These are phyloP conservation scores for Rhinoderma darwinii DNA, from an alignment of 2,113 vertebrate species.

Conservation along the genomic window DNA sequence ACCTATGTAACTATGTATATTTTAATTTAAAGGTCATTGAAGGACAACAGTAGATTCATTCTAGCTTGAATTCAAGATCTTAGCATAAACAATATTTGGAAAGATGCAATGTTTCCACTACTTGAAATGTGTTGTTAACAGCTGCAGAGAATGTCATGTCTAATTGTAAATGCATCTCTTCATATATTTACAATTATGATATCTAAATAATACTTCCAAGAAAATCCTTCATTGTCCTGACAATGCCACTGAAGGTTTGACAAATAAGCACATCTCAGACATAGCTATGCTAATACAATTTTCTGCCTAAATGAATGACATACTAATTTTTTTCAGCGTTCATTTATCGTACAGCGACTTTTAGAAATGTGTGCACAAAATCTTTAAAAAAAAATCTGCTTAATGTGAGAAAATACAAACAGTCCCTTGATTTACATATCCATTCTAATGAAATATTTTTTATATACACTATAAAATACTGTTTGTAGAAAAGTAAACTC, in stretches of 20 bases:
- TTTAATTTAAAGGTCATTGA: constrained; percentile 4
- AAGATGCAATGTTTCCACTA: constrained; percentile 1
- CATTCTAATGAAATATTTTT: neutral
- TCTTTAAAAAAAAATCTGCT: constrained; percentile 13
- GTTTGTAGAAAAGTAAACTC: neutral
- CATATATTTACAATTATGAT: constrained; percentile 24
- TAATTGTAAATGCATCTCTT: constrained; percentile 47
- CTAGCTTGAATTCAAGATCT: neutral
- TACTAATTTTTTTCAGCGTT: constrained; percentile 34
- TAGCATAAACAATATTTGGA: constrained; percentile 17
- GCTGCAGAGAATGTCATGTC: constrained; percentile 28
- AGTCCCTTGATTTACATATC: neutral
- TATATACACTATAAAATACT: neutral
- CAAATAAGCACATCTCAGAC: constrained; percentile 21
- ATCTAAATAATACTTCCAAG: constrained; percentile 31
- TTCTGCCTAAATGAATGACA: constrained; percentile 42
- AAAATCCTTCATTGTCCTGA: constrained; percentile 46
- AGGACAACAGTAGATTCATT: neutral
- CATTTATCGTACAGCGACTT: constrained; percentile 11
- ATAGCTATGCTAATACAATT: constrained; percentile 46
- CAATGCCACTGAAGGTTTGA: constrained; percentile 38
- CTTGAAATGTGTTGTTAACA: constrained; percentile 18
- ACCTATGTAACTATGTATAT: neutral
- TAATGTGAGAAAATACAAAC: neutral
- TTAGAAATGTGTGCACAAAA: constrained; percentile 21